Percentiles rank a stretch among this genome's conserved stretches.
phyloP scores from a whole-genome alignment of 1,140 invertebrate genomes.

The Maniola jurtina region DNA sequence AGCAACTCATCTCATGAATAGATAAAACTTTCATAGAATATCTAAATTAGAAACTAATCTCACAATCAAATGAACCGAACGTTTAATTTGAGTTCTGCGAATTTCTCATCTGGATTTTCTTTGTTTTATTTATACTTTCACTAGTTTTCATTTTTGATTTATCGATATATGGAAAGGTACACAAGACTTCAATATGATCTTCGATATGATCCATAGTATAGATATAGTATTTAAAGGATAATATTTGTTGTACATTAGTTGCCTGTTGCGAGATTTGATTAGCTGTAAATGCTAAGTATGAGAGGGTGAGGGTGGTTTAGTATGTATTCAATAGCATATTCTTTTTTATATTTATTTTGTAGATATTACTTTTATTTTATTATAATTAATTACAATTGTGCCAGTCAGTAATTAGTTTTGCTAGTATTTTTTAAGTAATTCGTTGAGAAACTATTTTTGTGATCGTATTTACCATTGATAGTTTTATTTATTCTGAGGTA shows the following conservation, averaged over 20 bases:
- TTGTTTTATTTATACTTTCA: no score
- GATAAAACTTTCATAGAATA: no score
- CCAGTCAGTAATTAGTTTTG: neutral
- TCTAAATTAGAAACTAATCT: no score
- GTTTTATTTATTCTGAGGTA: no score
- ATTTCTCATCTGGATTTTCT: no score
- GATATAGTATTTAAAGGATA: neutral
- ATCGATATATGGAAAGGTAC: no score
- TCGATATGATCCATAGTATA: slow-evolving; percentile 25
- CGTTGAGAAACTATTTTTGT: no score
- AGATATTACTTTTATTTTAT: slow-evolving; percentile 3
- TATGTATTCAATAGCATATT: slow-evolving; percentile 21
- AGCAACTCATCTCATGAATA: no score
- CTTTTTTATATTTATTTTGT: slow-evolving; percentile 25
- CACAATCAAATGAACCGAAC: no score
- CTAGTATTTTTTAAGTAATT: no score
- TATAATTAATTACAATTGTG: slow-evolving; percentile 4
- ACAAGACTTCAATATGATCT: neutral
- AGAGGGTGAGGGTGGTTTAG: slow-evolving; percentile 31
- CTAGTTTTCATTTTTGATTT: no score
- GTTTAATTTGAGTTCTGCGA: neutral
- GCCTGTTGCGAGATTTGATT: slow-evolving; percentile 73
- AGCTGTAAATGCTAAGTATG: slow-evolving; percentile 17
- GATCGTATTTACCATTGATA: no score
- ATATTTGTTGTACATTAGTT: slow-evolving; percentile 34